Percentiles rank a stretch among this genome's conserved stretches.
Conservation (phyloP, 2,888 invertebrate species). For the Colostygia pectinataria region DNA sequence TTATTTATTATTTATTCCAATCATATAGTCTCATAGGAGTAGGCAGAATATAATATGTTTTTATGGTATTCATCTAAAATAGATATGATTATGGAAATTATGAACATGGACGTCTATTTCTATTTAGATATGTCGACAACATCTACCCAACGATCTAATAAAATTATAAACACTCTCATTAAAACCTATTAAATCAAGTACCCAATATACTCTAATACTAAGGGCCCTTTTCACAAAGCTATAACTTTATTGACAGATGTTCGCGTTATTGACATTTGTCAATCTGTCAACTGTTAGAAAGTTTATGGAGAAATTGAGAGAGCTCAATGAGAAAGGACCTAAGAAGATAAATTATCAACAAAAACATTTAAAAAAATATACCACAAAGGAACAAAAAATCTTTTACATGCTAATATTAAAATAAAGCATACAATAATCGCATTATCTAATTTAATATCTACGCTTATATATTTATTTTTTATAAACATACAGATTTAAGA, state of each 20-base stretch:
- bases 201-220: constrained; percentile 20
- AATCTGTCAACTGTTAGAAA: too few species aligned
- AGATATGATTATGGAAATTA: constrained; percentile 14
- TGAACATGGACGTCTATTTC: constrained; percentile 42
- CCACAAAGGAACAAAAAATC: constrained; percentile 30
- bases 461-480: constrained; percentile 28
- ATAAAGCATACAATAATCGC: constrained; percentile 24
- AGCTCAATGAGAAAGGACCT: constrained; percentile 2
- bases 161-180: constrained; percentile 47
- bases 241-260: not conserved
- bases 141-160: constrained; percentile 42
- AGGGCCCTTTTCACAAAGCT: not conserved
- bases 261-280: not conserved
- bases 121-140: constrained; percentile 47
- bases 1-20: too few species aligned
- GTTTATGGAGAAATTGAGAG: not conserved
- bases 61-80: constrained; percentile 17
- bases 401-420: constrained; percentile 25
- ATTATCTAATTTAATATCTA: constrained; percentile 32
- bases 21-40: not conserved
- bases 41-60: not conserved
- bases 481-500: constrained; percentile 20
- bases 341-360: constrained; percentile 27
- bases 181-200: constrained; percentile 28
- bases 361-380: constrained; percentile 31